A percentile compares a stretch with the other conserved stretches of the same genome.
Conservation (phyloP, 1,140 invertebrate genomes). For the Apis florea region DNA sequence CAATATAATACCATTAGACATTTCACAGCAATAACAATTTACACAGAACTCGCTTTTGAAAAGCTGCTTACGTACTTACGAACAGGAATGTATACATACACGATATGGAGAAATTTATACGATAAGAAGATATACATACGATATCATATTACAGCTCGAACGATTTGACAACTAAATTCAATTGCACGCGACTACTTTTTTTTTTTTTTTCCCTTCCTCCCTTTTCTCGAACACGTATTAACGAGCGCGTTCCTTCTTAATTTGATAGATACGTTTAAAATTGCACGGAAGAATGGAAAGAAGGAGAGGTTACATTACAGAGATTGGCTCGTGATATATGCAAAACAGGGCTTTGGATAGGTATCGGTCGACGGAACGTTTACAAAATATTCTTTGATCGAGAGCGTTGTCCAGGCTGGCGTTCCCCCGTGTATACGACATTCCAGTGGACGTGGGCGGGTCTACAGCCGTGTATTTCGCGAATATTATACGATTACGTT, state of each 20-base stretch:
- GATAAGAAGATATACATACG: too few species aligned
- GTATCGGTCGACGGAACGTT: conserved; percentile 11
- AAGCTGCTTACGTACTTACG: too few species aligned
- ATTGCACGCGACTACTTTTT: too few species aligned
- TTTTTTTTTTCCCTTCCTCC: accelerated
- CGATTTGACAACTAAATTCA: too few species aligned
- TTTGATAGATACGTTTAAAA: not conserved
- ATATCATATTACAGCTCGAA: too few species aligned
- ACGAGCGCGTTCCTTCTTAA: not conserved
- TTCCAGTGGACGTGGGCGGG: conserved; percentile 54
- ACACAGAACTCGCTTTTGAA: too few species aligned
- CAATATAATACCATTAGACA: too few species aligned
- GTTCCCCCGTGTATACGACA: conserved; percentile 41
- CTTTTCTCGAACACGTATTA: too few species aligned
- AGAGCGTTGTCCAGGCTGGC: not conserved
- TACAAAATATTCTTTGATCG: conserved; percentile 50
- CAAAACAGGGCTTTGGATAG: not conserved
- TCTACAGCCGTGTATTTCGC: conserved; percentile 51
- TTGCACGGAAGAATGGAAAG: conserved; percentile 7
- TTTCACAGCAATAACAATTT: too few species aligned
- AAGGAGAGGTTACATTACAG: conserved; percentile 21
- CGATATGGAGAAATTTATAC: too few species aligned
- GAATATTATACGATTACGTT: conserved; percentile 60
- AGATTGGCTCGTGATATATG: conserved; percentile 2
- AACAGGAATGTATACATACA: too few species aligned